Evolutionary conservation across 2,888 invertebrate genomes (phyloP), one percentile per base, ranked within the genome.

Genomic region (Dioctria linearis): DNA sequence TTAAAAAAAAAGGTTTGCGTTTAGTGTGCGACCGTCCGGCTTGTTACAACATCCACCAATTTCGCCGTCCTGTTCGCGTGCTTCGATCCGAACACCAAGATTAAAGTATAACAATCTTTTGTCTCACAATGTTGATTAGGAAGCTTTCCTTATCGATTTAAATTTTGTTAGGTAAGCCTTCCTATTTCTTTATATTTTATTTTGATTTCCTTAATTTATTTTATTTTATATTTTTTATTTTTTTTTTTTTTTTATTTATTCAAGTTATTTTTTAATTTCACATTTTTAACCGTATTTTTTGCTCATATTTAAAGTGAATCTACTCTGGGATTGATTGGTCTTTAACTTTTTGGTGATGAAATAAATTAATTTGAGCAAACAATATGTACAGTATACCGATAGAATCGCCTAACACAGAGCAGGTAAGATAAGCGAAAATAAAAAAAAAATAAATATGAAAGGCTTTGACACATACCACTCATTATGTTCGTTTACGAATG

Each of bases 361-460:
- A 57, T 73, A 73, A 73, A 73, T 57, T 57, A 73, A 73, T 13
- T 73, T 73, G 73, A 73, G n/a, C 73, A 73, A 73, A 57, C 73
- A 73, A 57, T 57, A 73, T 73, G 73, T 59, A 73, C 73, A 73
- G 73, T 73, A 57, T 73, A 73, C 73, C 73, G 59, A 73, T 73
- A 73, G 59, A 57, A 73, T n/a, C 73, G 59, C 73, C 73, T 57
- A 73, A 59, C 57, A 42, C 59, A 51, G n/a, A 49, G 54, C 54
- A 73, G 73, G 73, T 73, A 73, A 73, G 73, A 73, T 57, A 73
- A 73, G 73, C 73, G 73, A 59, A 73, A 13, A 51, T 57, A 73
- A 73, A 73, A 73, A 73, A 73, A 59, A 8, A 57, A 49, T 42
- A 73, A 57, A 54, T 54, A 54, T 46, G 6, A 54, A n/a, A 4